phyloP scores from a whole-genome alignment of 2,113 vertebrate species.

The Pipra filicauda region DNA sequence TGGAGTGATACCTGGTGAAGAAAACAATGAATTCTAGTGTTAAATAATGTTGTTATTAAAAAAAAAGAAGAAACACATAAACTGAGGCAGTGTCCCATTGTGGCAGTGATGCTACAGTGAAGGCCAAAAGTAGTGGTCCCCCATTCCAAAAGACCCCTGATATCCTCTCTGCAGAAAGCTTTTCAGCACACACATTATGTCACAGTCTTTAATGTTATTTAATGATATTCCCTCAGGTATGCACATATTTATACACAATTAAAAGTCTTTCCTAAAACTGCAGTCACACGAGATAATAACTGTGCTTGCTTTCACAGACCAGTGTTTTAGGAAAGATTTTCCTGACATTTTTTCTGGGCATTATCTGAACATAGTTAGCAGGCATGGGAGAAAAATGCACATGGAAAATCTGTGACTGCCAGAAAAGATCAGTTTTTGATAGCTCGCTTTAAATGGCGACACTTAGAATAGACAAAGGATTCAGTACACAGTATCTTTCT shows the following conservation, averaged over 20 bases:
- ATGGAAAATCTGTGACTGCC: not conserved
- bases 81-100: not conserved
- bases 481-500: not conserved
- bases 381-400: not conserved
- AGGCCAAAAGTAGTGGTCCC: not conserved
- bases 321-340: not conserved
- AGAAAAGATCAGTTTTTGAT: not conserved
- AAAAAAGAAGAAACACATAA: not conserved
- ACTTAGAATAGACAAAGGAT: not conserved
- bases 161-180: not conserved
- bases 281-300: not conserved
- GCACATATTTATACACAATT: not conserved
- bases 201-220: not conserved
- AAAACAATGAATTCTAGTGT: not conserved
- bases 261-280: not conserved
- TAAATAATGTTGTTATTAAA: not conserved
- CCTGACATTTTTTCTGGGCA: not conserved
- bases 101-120: not conserved
- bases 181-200: not conserved
- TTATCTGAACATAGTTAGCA: not conserved
- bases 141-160: not conserved
- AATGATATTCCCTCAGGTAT: not conserved
- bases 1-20: not conserved
- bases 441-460: not conserved
- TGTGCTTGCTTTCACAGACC: not conserved